Evolutionary conservation across 30 jellyfish, hydroid and myxozoan genomes (phyloP), one percentile per base, ranked within the genome.

Genomic region (Aurelia sp.): DNA sequence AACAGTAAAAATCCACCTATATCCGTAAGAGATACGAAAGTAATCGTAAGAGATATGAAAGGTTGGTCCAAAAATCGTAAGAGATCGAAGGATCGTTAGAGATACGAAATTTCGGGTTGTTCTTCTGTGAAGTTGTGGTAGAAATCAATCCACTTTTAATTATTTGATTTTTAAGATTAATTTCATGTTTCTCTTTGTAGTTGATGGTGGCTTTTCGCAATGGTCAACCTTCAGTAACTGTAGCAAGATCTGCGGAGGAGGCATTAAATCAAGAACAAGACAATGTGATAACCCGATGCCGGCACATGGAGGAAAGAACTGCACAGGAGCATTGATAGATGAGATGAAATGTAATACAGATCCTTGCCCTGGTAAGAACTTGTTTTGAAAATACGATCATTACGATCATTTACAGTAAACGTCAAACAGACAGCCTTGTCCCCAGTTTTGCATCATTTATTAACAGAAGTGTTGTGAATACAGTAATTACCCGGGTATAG

Each of bases 331-430:
- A 50, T 16, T 6, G 30, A 61, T 21, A 2, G 62, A 83, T 6
- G 35, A 10, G 27, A 22, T 10, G 20, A 19, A 58, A 16, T 83
- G 93, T 55, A 72, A 51, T 3, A 83, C 51, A 22, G 72, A 61
- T 70, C 20, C 69, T 44, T 83, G 93, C 48, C 71, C 79, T 1
- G 93, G 93, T 83, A 82, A 13, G 66, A 44, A 44, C 15, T 44
- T 10, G 10, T 44, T 44, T 7, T 44, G 62, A 4, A 21, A 17
- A 5, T 44, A 15, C 48, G 81, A 57, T 17, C 23, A 15, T 19
- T 44, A 15, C 48, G 81, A 57, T 17, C 23, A 15, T 19, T 23
- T 37, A 37, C 50, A 37, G 50, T 37, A 37, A 37, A 37, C 50
- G 17, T 10, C 60, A 20, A 30, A 69, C 58, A 13, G 62, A 8